Evolutionary conservation across 2,113 vertebrate genomes (phyloP), one percentile per base, ranked within the genome.

Genomic region (Gasterosteus nipponicus): DNA sequence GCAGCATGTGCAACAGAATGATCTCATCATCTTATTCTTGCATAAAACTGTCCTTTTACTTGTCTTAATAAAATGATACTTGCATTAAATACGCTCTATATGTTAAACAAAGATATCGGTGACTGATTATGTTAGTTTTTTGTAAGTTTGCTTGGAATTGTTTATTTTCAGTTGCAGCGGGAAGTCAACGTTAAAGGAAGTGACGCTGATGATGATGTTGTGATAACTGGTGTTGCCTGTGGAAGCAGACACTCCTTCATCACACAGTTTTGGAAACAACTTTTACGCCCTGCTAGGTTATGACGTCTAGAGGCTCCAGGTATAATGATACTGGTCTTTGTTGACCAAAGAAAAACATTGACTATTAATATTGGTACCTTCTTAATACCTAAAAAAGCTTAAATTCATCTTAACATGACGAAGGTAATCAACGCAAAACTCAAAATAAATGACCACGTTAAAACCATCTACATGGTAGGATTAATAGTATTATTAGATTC

Each of bases 201-300:
- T n/a, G 35, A 59, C 4, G 2, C 16, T 4, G 35, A 76, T 16
- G 56, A 38, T 29, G 47, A 22, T 1, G 26, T 22, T 64, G 56
- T n/a, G 16, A 33, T 90, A 10, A 73, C 54, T 1, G 88, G 87
- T 4, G 61, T 89, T 15, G 78, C 86, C 26, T 91, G 89, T 78
- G 87, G 87, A 54, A 86, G 88, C 75, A 75, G 86, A 67, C 87
- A 90, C 39, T 84, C 84, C 58, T 91, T 90, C 58, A 49, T 89
- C 22, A 26, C 22, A 72, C 73, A 65, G 89, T 63, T 93, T 91
- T 68, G 89, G 86, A 22, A 93, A 90, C 79, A 92, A 90, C 78
- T 89, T 87, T 64, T 89, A 89, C 10, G 70, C 82, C 35, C 88
- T 88, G 66, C 75, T 86, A 0, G 84, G 86, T 19, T 84, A 88